These are phyloP conservation scores for Saccostrea cuccullata DNA, from an alignment of 1,140 invertebrate species.

Conservation along the genomic window DNA sequence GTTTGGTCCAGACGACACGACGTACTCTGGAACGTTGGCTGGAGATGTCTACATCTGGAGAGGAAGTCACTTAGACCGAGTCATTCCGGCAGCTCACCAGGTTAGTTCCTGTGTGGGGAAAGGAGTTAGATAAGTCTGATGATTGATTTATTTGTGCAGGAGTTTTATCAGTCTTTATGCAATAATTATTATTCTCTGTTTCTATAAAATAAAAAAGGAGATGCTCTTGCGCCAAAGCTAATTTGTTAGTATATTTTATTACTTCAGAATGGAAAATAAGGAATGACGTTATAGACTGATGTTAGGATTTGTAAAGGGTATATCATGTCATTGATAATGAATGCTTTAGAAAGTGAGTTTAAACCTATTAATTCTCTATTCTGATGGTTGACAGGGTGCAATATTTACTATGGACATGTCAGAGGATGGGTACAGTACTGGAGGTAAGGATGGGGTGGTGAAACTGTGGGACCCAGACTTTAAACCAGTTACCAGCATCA, in stretches of 20 bases:
- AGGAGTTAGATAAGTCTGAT: too few relatives aligned
- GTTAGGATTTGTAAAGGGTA: too few relatives aligned
- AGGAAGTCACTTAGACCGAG: conserved; percentile 69
- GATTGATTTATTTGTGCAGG: too few relatives aligned
- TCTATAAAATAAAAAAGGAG: too few relatives aligned
- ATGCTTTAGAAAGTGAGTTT: too few relatives aligned
- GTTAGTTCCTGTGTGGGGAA: conserved; percentile 59
- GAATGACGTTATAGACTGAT: too few relatives aligned
- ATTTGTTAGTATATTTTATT: too few relatives aligned
- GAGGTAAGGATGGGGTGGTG: conserved; percentile 76
- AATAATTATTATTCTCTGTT: too few relatives aligned
- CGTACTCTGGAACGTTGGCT: conserved; percentile 76
- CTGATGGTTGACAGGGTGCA: conserved; percentile 65
- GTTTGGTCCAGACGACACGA: conserved; percentile 71
- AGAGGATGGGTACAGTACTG: conserved; percentile 76
- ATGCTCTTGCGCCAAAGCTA: too few relatives aligned
- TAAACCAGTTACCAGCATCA: conserved; percentile 72
- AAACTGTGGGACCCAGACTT: conserved; percentile 77
- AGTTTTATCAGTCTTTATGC: too few relatives aligned
- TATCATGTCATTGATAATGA: too few relatives aligned
- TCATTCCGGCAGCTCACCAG: conserved; percentile 74
- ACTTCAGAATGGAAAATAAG: too few relatives aligned
- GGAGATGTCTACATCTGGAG: conserved; percentile 79
- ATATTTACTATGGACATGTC: conserved; percentile 73
- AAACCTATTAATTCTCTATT: background rate